Evolutionary conservation across 2,888 invertebrate species (phyloP).

Genomic region (Hedya salicella): DNA sequence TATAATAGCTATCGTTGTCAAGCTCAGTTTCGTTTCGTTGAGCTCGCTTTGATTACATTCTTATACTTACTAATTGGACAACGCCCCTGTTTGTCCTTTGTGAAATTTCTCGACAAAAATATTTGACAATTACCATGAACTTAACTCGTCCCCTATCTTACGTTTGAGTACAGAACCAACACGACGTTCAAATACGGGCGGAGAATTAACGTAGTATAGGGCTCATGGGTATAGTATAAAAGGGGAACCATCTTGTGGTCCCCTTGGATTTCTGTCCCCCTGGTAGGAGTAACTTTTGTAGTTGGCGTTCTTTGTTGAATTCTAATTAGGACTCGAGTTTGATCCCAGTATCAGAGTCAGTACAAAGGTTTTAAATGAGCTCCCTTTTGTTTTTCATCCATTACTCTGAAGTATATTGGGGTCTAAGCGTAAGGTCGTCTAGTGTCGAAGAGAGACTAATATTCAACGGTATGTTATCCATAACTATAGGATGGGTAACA

Average conservation of each 20-base stretch:
- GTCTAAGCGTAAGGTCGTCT: background rate
- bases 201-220: conserved; percentile 45
- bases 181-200: conserved; percentile 71
- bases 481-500: too few species aligned
- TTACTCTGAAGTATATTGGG: background rate
- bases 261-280: conserved; percentile 42
- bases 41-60: conserved; percentile 31
- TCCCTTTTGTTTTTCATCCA: conserved; percentile 15
- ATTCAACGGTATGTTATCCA: too few species aligned
- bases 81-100: conserved; percentile 36
- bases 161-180: conserved; percentile 58
- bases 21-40: conserved; percentile 5
- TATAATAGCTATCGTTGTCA: conserved; percentile 11
- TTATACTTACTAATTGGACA: conserved; percentile 38
- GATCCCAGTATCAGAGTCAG: conserved; percentile 35
- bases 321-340: conserved; percentile 37
- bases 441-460: background rate
- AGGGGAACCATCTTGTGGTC: conserved; percentile 37
- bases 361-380: conserved; percentile 35
- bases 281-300: conserved; percentile 37
- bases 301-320: conserved; percentile 35
- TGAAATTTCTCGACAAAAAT: conserved; percentile 37
- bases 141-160: conserved; percentile 42
- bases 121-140: conserved; percentile 43
- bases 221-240: conserved; percentile 39